Conservation (phyloP, 2,888 invertebrate species). For the Lasioglossum pauxillum region DNA sequence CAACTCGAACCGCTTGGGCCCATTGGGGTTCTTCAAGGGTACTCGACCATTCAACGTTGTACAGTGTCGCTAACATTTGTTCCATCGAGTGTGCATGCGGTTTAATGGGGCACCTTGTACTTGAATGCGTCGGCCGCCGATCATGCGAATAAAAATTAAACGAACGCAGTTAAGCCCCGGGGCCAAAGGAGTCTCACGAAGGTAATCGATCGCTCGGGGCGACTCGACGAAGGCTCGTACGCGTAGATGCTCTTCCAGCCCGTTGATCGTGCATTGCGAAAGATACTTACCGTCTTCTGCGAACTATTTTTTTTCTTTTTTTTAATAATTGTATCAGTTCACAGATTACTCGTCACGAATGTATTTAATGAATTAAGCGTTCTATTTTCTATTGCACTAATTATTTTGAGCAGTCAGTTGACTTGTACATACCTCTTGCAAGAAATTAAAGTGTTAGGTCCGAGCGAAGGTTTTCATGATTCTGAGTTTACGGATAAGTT, state of each 20-base stretch:
- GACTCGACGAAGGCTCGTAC: neutral
- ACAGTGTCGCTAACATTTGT: neutral
- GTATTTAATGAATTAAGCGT: neutral
- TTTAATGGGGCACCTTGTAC: constrained; percentile 35
- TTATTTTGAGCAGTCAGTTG: neutral
- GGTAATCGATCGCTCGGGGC: constrained; percentile 23
- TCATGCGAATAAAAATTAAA: constrained; percentile 37
- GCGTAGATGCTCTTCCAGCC: neutral
- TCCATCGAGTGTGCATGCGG: neutral
- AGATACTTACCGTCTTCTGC: neutral
- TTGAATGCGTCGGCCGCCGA: constrained; percentile 19
- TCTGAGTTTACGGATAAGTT: neutral
- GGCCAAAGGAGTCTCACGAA: constrained; percentile 10
- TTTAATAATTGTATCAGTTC: neutral
- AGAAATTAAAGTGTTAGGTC: neutral
- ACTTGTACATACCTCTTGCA: neutral
- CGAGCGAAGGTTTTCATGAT: neutral
- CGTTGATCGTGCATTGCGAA: neutral
- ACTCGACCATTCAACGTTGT: neutral
- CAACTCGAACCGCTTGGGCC: neutral
- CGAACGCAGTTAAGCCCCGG: constrained; percentile 6
- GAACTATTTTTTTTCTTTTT: neutral
- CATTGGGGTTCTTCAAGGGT: neutral
- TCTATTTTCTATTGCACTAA: neutral
- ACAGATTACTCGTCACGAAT: neutral